These are phyloP conservation scores for Betta splendens DNA, from an alignment of 2,797 vertebrate genomes.

Conservation along the genomic window DNA sequence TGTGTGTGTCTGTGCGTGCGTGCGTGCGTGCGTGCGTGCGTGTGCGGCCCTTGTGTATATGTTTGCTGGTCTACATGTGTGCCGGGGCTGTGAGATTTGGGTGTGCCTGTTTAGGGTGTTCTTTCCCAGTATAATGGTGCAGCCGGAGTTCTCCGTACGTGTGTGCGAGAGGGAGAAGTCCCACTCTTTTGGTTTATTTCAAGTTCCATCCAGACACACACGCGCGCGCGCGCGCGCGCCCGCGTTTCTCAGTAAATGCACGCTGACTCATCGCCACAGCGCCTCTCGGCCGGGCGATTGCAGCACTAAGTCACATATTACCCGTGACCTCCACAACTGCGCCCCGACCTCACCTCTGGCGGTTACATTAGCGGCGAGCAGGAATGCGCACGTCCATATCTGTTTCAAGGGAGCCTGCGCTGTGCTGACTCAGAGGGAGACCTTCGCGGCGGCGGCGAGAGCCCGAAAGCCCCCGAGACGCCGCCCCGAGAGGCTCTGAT, in stretches of 20 bases:
- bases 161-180: conserved; percentile 48
- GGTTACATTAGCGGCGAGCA: conserved; percentile 72
- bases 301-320: conserved; percentile 77
- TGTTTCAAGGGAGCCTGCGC: too few species aligned
- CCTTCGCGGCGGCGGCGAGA: conserved; percentile 36
- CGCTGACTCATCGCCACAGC: conserved; percentile 65
- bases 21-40: conserved; percentile 26
- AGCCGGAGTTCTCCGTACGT: conserved; percentile 53
- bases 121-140: conserved; percentile 68
- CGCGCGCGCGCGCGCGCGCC: too few species aligned
- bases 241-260: conserved; percentile 49
- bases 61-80: conserved; percentile 53
- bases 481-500: conserved; percentile 24
- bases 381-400: conserved; percentile 63
- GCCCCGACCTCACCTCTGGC: conserved; percentile 69
- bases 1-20: too few species aligned
- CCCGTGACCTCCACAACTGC: conserved; percentile 58
- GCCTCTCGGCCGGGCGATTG: conserved; percentile 64
- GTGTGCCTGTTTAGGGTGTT: conserved; percentile 76
- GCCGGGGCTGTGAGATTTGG: conserved; percentile 70
- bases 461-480: conserved; percentile 48
- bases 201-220: too few species aligned
- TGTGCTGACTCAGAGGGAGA: conserved; percentile 48
- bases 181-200: conserved; percentile 59
- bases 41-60: conserved; percentile 54